phyloP scores from a whole-genome alignment of 2,888 invertebrate genomes.

The Ennomos quercinarius region DNA sequence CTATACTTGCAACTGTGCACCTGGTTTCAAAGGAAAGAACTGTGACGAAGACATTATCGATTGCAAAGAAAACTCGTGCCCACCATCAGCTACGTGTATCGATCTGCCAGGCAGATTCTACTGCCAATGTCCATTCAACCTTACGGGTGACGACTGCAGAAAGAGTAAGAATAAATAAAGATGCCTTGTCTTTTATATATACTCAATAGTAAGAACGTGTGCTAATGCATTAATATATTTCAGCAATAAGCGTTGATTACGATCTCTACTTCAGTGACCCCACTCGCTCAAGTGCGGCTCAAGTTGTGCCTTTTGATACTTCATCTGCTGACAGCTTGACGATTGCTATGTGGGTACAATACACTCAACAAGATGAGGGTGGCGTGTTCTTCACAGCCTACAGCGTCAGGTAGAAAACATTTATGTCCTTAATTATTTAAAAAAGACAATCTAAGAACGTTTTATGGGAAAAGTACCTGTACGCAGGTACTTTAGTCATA shows the following conservation, averaged over 20 bases:
- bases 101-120: constrained; percentile 96
- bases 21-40: constrained; percentile 92
- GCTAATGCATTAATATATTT: constrained; percentile 50
- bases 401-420: constrained; percentile 88
- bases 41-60: constrained; percentile 96
- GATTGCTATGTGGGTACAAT: constrained; percentile 98
- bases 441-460: too few species aligned
- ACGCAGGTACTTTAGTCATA: constrained; percentile 5
- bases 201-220: background rate
- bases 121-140: constrained; percentile 98
- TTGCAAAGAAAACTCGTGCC: constrained; percentile 97
- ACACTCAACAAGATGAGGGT: constrained; percentile 95
- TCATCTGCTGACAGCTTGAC: constrained; percentile 92
- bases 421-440: background rate
- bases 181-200: background rate
- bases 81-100: constrained; percentile 96
- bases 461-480: too few species aligned
- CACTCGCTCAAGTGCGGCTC: constrained; percentile 95
- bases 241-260: constrained; percentile 99
- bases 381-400: constrained; percentile 98
- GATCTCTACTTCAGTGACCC: constrained; percentile 98
- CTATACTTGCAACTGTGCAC: constrained; percentile 94
- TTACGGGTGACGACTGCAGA: constrained; percentile 98
- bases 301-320: constrained; percentile 96
- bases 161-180: constrained; percentile 88